phyloP scores from a whole-genome alignment of 2,888 invertebrate genomes.

The Macrostomum cliftonense region DNA sequence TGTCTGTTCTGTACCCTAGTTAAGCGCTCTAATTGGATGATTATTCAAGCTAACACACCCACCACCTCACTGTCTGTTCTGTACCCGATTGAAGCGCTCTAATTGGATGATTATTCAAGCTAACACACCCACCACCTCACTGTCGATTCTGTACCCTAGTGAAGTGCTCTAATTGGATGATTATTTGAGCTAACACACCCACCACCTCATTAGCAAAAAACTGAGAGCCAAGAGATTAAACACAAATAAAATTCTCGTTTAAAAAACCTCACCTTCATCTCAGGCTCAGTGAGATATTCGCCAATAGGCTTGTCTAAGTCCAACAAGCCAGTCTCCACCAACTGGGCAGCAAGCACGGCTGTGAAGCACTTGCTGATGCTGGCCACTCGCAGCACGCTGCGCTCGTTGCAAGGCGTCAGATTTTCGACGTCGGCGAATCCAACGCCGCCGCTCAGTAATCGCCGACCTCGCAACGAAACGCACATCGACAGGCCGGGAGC shows the following conservation, averaged over 20 bases:
- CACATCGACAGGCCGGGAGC: conserved; percentile 39
- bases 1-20: too few species aligned
- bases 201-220: neutral
- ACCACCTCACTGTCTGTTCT: too few species aligned
- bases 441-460: conserved; percentile 40
- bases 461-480: conserved; percentile 39
- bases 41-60: too few species aligned
- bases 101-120: too few species aligned
- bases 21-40: too few species aligned
- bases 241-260: neutral
- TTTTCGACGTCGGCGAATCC: conserved; percentile 45
- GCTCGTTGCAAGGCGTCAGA: conserved; percentile 32
- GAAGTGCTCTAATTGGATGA: too few species aligned
- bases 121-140: too few species aligned
- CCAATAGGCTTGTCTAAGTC: conserved; percentile 43
- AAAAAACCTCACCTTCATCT: too few species aligned
- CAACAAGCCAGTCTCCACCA: conserved; percentile 41
- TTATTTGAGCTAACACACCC: too few species aligned
- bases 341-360: conserved; percentile 41
- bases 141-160: too few species aligned
- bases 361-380: conserved; percentile 46
- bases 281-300: conserved; percentile 37
- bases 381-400: conserved; percentile 44
- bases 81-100: too few species aligned
- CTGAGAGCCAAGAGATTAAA: too few species aligned